phyloP scores from a whole-genome alignment of 2,113 vertebrate genomes.

The Nettapus auritus region DNA sequence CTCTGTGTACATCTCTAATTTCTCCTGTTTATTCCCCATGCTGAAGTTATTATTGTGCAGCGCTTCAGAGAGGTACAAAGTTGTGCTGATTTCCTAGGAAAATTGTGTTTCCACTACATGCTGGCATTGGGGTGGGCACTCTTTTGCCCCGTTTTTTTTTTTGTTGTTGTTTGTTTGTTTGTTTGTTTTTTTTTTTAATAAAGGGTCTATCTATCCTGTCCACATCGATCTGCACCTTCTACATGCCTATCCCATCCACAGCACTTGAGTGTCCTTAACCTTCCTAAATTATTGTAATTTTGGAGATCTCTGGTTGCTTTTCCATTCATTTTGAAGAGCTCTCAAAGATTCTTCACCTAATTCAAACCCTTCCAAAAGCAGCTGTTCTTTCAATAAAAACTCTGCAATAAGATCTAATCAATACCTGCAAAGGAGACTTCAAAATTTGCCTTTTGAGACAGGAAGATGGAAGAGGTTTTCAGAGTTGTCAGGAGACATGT shows the following conservation, averaged over 20 bases:
- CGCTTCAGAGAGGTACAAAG: background rate
- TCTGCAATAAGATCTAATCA: background rate
- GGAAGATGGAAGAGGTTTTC: background rate
- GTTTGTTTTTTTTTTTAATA: background rate
- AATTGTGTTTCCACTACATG: background rate
- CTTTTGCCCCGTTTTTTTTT: too few relatives aligned
- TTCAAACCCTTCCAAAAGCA: background rate
- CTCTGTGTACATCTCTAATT: accelerated
- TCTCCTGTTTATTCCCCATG: background rate
- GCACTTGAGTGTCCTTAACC: background rate
- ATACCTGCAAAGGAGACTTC: background rate
- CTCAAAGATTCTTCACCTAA: background rate
- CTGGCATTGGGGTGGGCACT: background rate
- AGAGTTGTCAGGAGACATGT: background rate
- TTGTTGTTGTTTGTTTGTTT: too few relatives aligned
- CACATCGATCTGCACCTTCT: background rate
- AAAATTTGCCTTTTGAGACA: background rate
- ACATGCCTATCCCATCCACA: background rate
- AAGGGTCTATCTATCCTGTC: background rate
- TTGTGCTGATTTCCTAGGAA: background rate
- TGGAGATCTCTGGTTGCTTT: background rate
- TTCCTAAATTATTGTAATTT: background rate
- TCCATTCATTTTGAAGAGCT: background rate
- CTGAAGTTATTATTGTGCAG: background rate
- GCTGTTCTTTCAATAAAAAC: background rate